phyloP scores from a whole-genome alignment of 2,888 invertebrate species.

The Hymenopus coronatus region DNA sequence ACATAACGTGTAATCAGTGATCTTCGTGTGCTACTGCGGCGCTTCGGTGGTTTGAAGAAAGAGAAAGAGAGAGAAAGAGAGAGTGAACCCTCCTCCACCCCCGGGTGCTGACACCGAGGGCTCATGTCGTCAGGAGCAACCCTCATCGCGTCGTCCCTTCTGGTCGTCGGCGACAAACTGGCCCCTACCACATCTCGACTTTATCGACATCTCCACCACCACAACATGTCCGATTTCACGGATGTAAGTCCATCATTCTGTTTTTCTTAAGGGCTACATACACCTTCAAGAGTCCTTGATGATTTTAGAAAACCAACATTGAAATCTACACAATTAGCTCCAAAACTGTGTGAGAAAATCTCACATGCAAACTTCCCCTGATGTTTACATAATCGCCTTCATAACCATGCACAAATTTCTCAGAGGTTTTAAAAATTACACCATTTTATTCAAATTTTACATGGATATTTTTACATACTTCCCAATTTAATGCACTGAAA shows the following conservation, averaged over 20 bases:
- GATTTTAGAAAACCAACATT: too few relatives aligned
- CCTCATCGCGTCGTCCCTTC: conserved; percentile 1
- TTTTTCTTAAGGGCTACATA: too few relatives aligned
- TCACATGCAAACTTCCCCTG: too few relatives aligned
- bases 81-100: not conserved
- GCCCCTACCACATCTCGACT: not conserved
- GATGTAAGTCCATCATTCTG: conserved; percentile 23
- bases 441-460: too few relatives aligned
- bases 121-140: not conserved
- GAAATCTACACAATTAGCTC: too few relatives aligned
- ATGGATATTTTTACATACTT: too few relatives aligned
- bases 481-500: too few relatives aligned
- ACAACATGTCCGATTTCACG: conserved; percentile 30
- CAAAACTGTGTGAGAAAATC: too few relatives aligned
- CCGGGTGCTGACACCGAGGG: not conserved
- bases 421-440: too few relatives aligned
- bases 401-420: too few relatives aligned
- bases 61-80: not conserved
- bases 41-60: not conserved
- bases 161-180: conserved; percentile 11
- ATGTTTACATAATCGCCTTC: too few relatives aligned
- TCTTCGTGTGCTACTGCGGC: not conserved
- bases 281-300: too few relatives aligned
- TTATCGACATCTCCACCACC: conserved; percentile 11
- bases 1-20: not conserved